A percentile compares a stretch with the other conserved stretches of the same genome.
These are phyloP conservation scores for Paramormyrops kingsleyae DNA, from an alignment of 2,113 vertebrate species.

Conservation along the genomic window DNA sequence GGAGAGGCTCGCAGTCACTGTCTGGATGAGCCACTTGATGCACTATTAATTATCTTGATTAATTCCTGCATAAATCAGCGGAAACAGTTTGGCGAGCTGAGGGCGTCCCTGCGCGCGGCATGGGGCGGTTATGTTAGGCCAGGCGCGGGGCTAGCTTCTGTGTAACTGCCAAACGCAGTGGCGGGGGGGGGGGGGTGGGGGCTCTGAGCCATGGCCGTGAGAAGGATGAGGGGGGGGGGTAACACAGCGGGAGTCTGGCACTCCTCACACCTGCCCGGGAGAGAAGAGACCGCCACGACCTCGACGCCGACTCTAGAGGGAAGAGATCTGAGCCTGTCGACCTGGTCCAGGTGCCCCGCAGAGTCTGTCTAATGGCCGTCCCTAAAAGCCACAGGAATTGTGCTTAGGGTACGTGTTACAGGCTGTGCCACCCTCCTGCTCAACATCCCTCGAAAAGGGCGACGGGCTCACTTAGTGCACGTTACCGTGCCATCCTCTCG, in stretches of 20 bases:
- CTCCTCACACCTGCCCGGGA: neutral
- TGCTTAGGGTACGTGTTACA: neutral
- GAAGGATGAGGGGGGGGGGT: neutral
- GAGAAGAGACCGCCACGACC: neutral
- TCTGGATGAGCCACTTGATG: constrained; percentile 9
- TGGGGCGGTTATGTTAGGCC: constrained; percentile 7
- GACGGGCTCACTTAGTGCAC: neutral
- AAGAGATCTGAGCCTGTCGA: neutral
- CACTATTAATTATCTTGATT: constrained; percentile 20
- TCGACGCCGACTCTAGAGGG: neutral
- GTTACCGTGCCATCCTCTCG: neutral
- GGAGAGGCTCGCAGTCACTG: neutral
- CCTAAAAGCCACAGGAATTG: neutral
- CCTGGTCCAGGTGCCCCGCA: neutral
- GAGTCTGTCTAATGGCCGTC: neutral
- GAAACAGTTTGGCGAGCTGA: neutral
- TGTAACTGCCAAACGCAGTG: neutral
- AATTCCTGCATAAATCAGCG: constrained; percentile 12
- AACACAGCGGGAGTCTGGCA: neutral
- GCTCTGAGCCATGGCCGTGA: too few relatives aligned
- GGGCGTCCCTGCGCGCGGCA: neutral
- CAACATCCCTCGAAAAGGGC: neutral
- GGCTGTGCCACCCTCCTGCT: neutral
- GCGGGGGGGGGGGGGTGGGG: neutral
- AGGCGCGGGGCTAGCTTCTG: neutral